phyloP scores from a whole-genome alignment of 2,888 invertebrate species.

The Apocheima hispidaria region DNA sequence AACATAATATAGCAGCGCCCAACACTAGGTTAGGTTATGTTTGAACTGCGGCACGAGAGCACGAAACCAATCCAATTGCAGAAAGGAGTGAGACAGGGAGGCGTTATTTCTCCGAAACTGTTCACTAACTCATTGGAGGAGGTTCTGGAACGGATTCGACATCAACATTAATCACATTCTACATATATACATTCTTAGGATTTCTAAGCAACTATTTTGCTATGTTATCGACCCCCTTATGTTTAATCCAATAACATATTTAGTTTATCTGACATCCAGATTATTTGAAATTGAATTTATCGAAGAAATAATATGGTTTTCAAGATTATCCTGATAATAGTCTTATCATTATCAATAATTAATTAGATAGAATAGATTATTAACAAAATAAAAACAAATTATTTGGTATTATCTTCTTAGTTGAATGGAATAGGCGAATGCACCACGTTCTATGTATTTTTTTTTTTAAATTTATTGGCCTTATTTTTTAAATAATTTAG shows the following conservation, averaged over 20 bases:
- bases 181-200: neutral
- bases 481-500: neutral
- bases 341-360: constrained; percentile 20
- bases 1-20: too few species aligned
- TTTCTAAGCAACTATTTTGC: neutral
- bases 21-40: too few species aligned
- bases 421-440: constrained; percentile 6
- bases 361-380: constrained; percentile 19
- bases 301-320: constrained; percentile 13
- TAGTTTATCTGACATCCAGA: constrained; percentile 7
- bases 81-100: too few species aligned
- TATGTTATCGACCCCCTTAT: constrained; percentile 1
- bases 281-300: constrained; percentile 7
- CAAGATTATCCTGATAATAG: constrained; percentile 22
- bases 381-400: constrained; percentile 4
- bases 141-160: too few species aligned
- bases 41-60: too few species aligned
- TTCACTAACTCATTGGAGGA: too few species aligned
- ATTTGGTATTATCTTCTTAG: constrained; percentile 6
- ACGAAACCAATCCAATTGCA: too few species aligned
- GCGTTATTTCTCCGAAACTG: too few species aligned
- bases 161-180: too few species aligned
- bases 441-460: constrained; percentile 1
- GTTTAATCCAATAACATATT: constrained; percentile 1
- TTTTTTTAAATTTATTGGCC: neutral